phyloP scores from a whole-genome alignment of 2,113 vertebrate genomes.

The Mustela nigripes region DNA sequence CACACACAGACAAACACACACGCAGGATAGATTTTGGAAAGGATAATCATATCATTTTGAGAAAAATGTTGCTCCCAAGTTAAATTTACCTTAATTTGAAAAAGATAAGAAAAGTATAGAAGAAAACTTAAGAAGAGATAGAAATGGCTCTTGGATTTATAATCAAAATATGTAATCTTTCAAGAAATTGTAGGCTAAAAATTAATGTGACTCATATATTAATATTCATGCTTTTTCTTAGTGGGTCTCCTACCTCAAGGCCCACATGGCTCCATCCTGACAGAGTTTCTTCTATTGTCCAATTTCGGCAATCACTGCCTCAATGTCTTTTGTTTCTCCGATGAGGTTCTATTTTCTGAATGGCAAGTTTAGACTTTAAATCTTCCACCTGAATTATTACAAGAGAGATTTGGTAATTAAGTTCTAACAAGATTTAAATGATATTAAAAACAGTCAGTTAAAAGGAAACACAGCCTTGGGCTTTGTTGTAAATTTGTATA shows the following conservation, averaged over 20 bases:
- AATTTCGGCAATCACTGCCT: slow-evolving; percentile 88
- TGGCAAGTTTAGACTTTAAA: slow-evolving; percentile 92
- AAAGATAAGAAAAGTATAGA: slow-evolving; percentile 43
- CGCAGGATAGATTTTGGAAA: slow-evolving; percentile 41
- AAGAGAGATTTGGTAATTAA: slow-evolving; percentile 91
- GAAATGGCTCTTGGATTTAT: slow-evolving; percentile 47
- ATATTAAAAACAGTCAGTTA: slow-evolving; percentile 91
- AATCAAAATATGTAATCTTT: slow-evolving; percentile 52
- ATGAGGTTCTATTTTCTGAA: slow-evolving; percentile 93
- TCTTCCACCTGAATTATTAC: slow-evolving; percentile 93
- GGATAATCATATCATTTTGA: slow-evolving; percentile 44
- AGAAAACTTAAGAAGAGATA: slow-evolving; percentile 46
- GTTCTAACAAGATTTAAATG: slow-evolving; percentile 92
- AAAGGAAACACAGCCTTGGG: slow-evolving; percentile 91
- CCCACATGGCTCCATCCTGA: slow-evolving; percentile 86
- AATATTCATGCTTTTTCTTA: not conserved
- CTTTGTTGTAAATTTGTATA: slow-evolving; percentile 91
- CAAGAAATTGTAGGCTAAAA: slow-evolving; percentile 54
- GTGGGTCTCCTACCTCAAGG: slow-evolving; percentile 85
- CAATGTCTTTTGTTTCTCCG: slow-evolving; percentile 91
- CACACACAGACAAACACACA: not conserved
- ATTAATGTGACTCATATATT: not conserved
- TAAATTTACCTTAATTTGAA: slow-evolving; percentile 61
- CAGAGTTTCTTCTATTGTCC: slow-evolving; percentile 86
- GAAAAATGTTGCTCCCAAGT: slow-evolving; percentile 50